Base-by-base conservation (phyloP, 2,888 invertebrate species). In the Hydrotaea cyrtoneurina region DNA sequence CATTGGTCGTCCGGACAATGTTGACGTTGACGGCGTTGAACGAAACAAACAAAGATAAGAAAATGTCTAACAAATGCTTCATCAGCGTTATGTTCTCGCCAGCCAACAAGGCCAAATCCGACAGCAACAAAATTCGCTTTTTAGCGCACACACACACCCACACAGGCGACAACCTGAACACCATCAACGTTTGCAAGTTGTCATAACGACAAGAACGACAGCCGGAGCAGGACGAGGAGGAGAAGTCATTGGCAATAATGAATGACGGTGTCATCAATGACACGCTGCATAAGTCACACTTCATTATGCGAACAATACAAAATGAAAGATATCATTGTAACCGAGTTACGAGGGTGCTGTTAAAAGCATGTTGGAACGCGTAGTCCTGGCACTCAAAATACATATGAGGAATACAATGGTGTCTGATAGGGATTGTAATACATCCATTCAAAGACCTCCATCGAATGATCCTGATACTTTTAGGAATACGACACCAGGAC, bases 241-340 rank as follows among this genome's bases (percentile, higher is more conserved):
- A 21, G 21, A 11, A 66, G 66, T 66, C 21, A 43, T 71, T 64
- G 64, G 13, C n/a, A 31, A 43, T 23, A 53, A 69, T 21, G 23
- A 31, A 39, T 87, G 88, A 86, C 88, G 69, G 88, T 87, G 87
- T 89, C 88, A 88, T 86, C 88, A 89, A 87, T 89, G 78, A 74
- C 66, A 83, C 55, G 72, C 78, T 50, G 59, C 78, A 78, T 72
- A 83, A 90, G 90, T 89, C 87, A 85, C 87, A 84, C 86, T 87
- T 15, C 59, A 59, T 59, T 23, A 26, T 59, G 5, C 23, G 26
- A 23, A 26, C 15, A 26, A 26, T 3, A 23, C 23, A 11, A 23
- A 23, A 13, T 4, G 11, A 23, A 11, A 59, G 26, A 59, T 23
- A 26, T 4, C 59, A 59, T 15, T 23, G 59, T 8, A 7, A 59